Conservation (phyloP, 2,113 vertebrate species). For the Larimichthys crocea region DNA sequence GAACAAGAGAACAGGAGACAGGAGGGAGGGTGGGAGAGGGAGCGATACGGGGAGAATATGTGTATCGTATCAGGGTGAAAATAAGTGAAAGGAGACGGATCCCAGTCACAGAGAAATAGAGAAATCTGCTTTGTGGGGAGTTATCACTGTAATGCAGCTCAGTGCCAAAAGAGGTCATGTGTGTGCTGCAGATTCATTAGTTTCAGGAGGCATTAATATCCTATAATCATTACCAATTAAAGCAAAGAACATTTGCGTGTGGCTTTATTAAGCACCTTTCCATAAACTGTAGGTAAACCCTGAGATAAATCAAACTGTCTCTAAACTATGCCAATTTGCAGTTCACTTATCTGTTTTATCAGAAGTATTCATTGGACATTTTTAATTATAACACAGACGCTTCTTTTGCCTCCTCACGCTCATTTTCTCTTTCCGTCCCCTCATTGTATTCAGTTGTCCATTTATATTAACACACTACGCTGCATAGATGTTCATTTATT, state of each 20-base stretch:
- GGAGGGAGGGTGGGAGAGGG: neutral
- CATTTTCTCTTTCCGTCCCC: conserved; percentile 9
- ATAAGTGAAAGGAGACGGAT: conserved; percentile 56
- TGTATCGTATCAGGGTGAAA: conserved; percentile 30
- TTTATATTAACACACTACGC: neutral
- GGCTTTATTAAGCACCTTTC: conserved; percentile 63
- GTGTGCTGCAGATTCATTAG: conserved; percentile 79
- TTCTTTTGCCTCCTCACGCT: neutral
- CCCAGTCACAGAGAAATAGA: conserved; percentile 22
- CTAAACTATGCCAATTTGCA: conserved; percentile 42
- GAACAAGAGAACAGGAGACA: conserved; percentile 23
- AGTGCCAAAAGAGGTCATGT: conserved; percentile 81
- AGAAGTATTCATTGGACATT: conserved; percentile 20
- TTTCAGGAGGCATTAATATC: conserved; percentile 69
- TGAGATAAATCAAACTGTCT: conserved; percentile 63
- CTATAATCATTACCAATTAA: conserved; percentile 66
- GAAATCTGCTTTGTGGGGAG: conserved; percentile 28
- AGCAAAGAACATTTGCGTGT: conserved; percentile 56
- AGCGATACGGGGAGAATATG: conserved; percentile 31
- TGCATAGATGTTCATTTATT: neutral
- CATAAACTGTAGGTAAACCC: conserved; percentile 62
- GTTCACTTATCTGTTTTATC: conserved; percentile 54
- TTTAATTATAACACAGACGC: conserved; percentile 15
- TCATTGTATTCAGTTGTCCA: conserved; percentile 14
- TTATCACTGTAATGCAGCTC: conserved; percentile 74